Percentiles rank a stretch among this genome's conserved stretches.
These are phyloP conservation scores for Petrosia ficiformis DNA, from an alignment of 37 sponge, comb jelly and placozoan genomes.

Conservation along the genomic window DNA sequence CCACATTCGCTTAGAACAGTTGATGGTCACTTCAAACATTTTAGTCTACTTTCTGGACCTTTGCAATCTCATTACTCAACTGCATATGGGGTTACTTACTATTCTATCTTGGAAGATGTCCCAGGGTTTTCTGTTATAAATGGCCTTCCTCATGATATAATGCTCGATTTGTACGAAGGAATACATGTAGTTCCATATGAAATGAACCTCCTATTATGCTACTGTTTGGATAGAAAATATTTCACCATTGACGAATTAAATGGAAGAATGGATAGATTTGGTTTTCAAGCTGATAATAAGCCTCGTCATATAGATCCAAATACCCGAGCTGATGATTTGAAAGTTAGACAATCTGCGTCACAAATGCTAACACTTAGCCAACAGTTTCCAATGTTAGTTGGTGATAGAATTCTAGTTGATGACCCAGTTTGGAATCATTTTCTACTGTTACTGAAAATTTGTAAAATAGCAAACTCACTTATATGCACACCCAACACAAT, in stretches of 20 bases:
- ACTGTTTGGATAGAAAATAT: not conserved
- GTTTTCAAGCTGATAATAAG: not conserved
- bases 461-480: not conserved
- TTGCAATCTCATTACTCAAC: not conserved
- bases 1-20: not conserved
- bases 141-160: conserved; percentile 19
- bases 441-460: conserved; percentile 5
- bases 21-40: not conserved
- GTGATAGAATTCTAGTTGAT: conserved; percentile 5
- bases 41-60: not conserved
- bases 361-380: conserved; percentile 1
- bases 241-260: conserved; percentile 13
- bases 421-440: not conserved
- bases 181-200: conserved; percentile 90
- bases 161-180: conserved; percentile 81
- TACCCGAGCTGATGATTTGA: not conserved
- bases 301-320: not conserved
- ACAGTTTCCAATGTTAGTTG: not conserved
- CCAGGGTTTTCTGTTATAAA: conserved; percentile 21
- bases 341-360: conserved; percentile 13
- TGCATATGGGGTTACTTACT: conserved; percentile 8
- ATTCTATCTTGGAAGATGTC: conserved; percentile 9
- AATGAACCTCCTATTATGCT: conserved; percentile 47
- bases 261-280: not conserved
- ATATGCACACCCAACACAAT: not conserved